Conservation (phyloP, 2,888 invertebrate species). For the Hedya salicella region DNA sequence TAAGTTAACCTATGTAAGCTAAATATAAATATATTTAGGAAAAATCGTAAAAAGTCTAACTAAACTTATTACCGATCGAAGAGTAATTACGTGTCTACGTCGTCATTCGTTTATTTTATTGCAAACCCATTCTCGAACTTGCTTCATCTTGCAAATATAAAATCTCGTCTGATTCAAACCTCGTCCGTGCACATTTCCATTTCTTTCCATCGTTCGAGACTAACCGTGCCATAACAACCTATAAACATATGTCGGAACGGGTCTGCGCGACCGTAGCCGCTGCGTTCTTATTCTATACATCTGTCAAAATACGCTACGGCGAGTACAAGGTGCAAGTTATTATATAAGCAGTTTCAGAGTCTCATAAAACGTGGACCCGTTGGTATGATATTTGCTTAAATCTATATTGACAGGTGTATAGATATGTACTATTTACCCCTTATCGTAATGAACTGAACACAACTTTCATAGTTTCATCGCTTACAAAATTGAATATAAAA, state of each 20-base stretch:
- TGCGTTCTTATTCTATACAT: slow-evolving; percentile 34
- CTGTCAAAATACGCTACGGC: slow-evolving; percentile 36
- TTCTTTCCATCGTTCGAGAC: slow-evolving; percentile 27
- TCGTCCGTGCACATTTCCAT: slow-evolving; percentile 25
- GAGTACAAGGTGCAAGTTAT: slow-evolving; percentile 13
- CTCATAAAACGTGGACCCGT: slow-evolving; percentile 28
- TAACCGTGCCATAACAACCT: slow-evolving; percentile 37
- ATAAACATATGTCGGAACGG: slow-evolving; percentile 23
- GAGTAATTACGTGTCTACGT: slow-evolving; percentile 62
- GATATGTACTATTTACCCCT: slow-evolving; percentile 28
- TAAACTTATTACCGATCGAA: slow-evolving; percentile 70
- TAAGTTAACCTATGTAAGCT: slow-evolving; percentile 73
- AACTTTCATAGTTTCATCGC: slow-evolving; percentile 2
- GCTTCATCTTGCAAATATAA: slow-evolving; percentile 59
- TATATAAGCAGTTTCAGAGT: slow-evolving; percentile 20
- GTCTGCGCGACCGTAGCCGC: slow-evolving; percentile 33
- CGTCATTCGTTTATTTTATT: slow-evolving; percentile 50
- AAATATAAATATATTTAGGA: slow-evolving; percentile 63
- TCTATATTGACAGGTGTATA: slow-evolving; percentile 43
- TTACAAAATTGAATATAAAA: slow-evolving; percentile 19
- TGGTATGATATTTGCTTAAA: slow-evolving; percentile 38
- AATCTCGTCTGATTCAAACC: slow-evolving; percentile 51
- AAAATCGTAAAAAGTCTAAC: slow-evolving; percentile 70
- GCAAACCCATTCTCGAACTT: slow-evolving; percentile 52
- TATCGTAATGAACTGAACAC: slow-evolving; percentile 20